phyloP scores from a whole-genome alignment of 2,888 invertebrate species.

The Mesoligia furuncula region DNA sequence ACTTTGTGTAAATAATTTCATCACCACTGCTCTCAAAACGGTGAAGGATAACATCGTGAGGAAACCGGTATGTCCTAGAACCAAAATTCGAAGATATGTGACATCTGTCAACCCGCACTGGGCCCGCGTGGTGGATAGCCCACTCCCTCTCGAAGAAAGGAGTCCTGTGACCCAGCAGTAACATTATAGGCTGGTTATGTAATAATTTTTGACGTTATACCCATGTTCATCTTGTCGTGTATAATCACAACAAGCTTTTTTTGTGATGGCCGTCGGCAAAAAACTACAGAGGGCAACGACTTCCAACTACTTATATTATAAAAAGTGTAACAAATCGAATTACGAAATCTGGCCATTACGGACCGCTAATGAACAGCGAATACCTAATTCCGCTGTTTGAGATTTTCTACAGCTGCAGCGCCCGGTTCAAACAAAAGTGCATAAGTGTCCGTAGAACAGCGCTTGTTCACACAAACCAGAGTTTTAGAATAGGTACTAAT shows the following conservation, averaged over 20 bases:
- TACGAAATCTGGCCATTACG: not conserved
- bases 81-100: no score
- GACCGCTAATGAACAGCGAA: not conserved
- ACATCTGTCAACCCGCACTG: no score
- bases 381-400: not conserved
- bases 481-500: slow-evolving; percentile 13
- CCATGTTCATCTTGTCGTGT: not conserved
- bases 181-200: no score
- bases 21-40: no score
- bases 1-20: no score
- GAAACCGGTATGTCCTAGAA: no score
- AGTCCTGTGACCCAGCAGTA: no score
- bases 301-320: not conserved
- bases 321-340: not conserved
- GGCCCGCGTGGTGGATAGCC: no score
- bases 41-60: no score
- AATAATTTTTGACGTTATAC: not conserved
- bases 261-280: not conserved
- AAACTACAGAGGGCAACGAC: not conserved
- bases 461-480: slow-evolving; percentile 4
- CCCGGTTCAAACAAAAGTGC: not conserved
- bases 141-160: no score
- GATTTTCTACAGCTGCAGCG: not conserved
- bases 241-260: not conserved
- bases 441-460: not conserved